phyloP scores from a whole-genome alignment of 2,888 invertebrate genomes.

The Drosophila demipolita region DNA sequence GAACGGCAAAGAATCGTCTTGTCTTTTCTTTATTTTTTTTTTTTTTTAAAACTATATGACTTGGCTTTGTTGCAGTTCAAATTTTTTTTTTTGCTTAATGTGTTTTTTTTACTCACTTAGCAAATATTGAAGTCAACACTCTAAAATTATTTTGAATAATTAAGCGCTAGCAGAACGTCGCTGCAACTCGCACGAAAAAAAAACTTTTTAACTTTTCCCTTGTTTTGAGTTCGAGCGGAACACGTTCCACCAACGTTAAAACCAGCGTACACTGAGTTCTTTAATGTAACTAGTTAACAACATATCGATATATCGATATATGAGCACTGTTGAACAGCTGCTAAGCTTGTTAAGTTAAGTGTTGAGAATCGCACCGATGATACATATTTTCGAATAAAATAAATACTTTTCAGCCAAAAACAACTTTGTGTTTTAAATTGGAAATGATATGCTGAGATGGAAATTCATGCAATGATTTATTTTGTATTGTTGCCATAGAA shows the following conservation, averaged over 20 bases:
- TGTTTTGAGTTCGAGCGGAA: constrained; percentile 44
- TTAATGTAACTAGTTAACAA: neutral
- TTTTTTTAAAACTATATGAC: constrained; percentile 4
- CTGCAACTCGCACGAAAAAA: constrained; percentile 45
- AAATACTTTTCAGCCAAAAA: neutral
- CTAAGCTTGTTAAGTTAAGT: neutral
- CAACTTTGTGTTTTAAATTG: neutral
- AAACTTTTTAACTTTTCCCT: constrained; percentile 36
- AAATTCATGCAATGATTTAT: neutral
- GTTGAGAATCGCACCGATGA: constrained; percentile 9
- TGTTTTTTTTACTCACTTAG: constrained; percentile 6
- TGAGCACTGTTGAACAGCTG: constrained; percentile 35
- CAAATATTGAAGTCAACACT: constrained; percentile 2
- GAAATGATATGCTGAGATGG: neutral
- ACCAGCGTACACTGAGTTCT: constrained; percentile 20
- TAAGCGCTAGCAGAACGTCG: constrained; percentile 44
- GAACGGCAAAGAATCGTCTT: constrained; percentile 4
- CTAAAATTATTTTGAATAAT: constrained; percentile 9
- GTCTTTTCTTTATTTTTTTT: constrained; percentile 5
- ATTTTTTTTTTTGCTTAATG: neutral
- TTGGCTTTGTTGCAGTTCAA: neutral
- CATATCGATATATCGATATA: constrained; percentile 23
- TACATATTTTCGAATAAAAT: neutral
- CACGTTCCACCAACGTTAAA: constrained; percentile 37
- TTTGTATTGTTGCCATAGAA: neutral